These are phyloP conservation scores for Indicator indicator DNA, from an alignment of 2,113 vertebrate species.

Conservation along the genomic window DNA sequence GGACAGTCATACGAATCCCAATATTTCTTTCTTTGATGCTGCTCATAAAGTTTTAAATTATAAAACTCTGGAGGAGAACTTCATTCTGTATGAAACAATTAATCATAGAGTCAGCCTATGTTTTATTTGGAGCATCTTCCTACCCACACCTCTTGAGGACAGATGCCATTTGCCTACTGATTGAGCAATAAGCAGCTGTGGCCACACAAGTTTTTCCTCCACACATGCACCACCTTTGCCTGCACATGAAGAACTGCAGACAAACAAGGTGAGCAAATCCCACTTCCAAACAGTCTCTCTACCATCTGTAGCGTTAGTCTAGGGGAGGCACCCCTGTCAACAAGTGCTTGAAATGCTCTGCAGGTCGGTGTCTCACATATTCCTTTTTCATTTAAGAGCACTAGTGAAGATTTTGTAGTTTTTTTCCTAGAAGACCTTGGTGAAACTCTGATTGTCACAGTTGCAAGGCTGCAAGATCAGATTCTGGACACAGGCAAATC, in stretches of 20 bases:
- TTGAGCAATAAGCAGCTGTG: background rate
- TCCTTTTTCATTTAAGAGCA: background rate
- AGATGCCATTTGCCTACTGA: background rate
- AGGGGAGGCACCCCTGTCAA: background rate
- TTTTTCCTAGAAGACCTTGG: background rate
- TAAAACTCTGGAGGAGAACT: background rate
- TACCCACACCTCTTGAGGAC: background rate
- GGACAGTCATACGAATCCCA: background rate
- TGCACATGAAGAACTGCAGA: background rate
- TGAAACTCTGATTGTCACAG: background rate
- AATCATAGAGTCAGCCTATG: background rate
- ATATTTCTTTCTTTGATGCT: background rate
- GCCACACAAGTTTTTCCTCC: background rate
- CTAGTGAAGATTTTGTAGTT: too few relatives aligned
- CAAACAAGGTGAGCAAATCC: background rate
- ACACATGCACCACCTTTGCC: background rate
- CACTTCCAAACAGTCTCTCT: background rate
- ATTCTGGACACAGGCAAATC: background rate
- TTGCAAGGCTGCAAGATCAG: background rate
- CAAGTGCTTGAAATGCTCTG: background rate
- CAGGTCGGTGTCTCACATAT: background rate
- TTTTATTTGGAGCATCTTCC: background rate
- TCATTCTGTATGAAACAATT: background rate
- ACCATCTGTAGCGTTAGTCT: background rate
- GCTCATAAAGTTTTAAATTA: background rate